Evolutionary conservation across 2,888 invertebrate genomes (phyloP), one percentile per base, ranked within the genome.

Genomic region (Chrysina gloriosa): DNA sequence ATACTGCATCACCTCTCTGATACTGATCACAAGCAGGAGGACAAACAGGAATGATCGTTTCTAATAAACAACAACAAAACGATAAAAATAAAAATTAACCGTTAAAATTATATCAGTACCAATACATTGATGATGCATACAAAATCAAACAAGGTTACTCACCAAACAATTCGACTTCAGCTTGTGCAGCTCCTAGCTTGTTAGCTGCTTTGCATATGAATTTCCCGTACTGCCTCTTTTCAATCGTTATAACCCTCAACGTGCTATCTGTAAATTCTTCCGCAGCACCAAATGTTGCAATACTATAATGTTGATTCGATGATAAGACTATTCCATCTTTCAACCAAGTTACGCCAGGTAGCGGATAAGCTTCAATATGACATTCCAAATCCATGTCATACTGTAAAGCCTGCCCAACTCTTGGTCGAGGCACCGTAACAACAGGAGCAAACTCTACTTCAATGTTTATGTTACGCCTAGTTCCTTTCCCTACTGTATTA

Each of bases 321-420:
- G 93, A 91, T 2, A 96, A 82, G 69, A 91, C 90, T 0, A 90
- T 85, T 50, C 91, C 92, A 63, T 95, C 95, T 81, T 96, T 96
- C 2, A 93, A 85, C 97, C 97, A 97, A 0, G 90, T 88, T 71
- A 97, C 95, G 0, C 94, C 94, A 0, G 97, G 97, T 2, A 95
- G 95, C 0, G 97, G 97, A 83, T 96, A 96, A 0, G 97, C 97
- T 80, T 95, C 95, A 9, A 96, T 93, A 81, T 96, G 96, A 78
- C 97, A 97, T 78, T 97, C 96, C 71, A 97, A 82, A 77, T 96
- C 95, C 92, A 96, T 96, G 76, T 97, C 95, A 78, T 95, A 96
- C 80, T 96, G 96, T 6, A 96, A 84, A 0, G 96, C 96, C 86
- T 94, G 90, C 7, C 95, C 95, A 29, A 95, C 84, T 19, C 95